A percentile compares a stretch with the other conserved stretches of the same genome.
Evolutionary conservation across 2,888 invertebrate genomes (phyloP).

Genomic region (Campopleginae sp.): DNA sequence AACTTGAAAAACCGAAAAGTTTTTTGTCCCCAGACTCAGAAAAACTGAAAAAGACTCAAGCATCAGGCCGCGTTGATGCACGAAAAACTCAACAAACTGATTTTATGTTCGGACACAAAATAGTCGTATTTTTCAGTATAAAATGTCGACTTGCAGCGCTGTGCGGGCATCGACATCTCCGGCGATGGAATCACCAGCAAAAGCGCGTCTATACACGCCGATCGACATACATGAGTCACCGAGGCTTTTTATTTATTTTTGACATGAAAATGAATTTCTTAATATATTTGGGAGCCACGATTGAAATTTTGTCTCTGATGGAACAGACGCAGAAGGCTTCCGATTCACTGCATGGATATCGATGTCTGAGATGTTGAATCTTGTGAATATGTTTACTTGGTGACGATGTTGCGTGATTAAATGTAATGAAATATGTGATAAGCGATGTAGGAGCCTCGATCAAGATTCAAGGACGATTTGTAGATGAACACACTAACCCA

Average conservation of each 20-base stretch:
- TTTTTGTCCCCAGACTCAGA: not conserved
- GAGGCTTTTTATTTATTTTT: not conserved
- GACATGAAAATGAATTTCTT: not conserved
- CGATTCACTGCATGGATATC: not conserved
- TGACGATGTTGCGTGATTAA: not conserved
- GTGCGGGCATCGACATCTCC: slow-evolving; percentile 57
- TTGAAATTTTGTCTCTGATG: not conserved
- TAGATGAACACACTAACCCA: not conserved
- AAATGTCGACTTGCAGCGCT: slow-evolving; percentile 25
- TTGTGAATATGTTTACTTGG: not conserved
- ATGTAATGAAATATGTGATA: not conserved
- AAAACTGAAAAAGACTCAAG: not conserved
- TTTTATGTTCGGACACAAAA: not conserved
- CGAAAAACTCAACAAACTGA: not conserved
- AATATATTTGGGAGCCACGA: not conserved
- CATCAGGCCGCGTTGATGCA: not conserved
- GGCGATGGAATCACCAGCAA: slow-evolving; percentile 59
- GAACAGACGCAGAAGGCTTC: not conserved
- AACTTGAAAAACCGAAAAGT: not conserved
- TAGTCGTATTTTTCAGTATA: not conserved
- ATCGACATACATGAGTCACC: slow-evolving; percentile 18
- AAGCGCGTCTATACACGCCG: slow-evolving; percentile 11
- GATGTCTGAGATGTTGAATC: not conserved
- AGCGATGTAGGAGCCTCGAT: not conserved
- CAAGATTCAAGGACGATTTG: slow-evolving; percentile 6